Evolutionary conservation across 2,888 invertebrate genomes (phyloP).

Genomic region (Torymus aiolomorphi): DNA sequence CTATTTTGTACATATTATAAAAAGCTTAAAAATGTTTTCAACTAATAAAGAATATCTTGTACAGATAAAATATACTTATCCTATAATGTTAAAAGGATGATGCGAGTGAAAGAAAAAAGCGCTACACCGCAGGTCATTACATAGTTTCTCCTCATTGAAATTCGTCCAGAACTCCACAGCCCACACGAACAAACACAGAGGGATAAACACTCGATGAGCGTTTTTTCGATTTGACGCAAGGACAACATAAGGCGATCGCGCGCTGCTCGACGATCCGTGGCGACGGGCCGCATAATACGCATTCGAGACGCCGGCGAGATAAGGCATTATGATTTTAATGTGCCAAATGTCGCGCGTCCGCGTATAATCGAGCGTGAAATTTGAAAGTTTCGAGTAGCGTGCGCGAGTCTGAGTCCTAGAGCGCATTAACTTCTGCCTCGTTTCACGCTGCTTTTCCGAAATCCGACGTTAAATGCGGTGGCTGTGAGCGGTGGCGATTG

Average conservation of each 20-base stretch:
- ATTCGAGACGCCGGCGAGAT: conserved; percentile 66
- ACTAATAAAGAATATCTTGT: too few relatives aligned
- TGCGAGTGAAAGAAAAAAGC: neutral
- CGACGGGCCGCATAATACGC: conserved; percentile 59
- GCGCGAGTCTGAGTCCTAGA: conserved; percentile 44
- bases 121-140: neutral
- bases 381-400: conserved; percentile 70
- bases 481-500: neutral
- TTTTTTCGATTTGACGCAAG: conserved; percentile 18
- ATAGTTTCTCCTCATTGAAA: conserved; percentile 29
- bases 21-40: too few relatives aligned
- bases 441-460: conserved; percentile 63
- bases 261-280: conserved; percentile 42
- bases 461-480: conserved; percentile 50
- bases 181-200: neutral
- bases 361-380: conserved; percentile 75
- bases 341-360: conserved; percentile 70
- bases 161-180: neutral
- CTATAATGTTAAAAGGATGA: too few relatives aligned
- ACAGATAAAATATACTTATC: too few relatives aligned
- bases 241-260: conserved; percentile 44
- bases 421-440: conserved; percentile 61
- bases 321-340: conserved; percentile 70
- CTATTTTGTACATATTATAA: too few relatives aligned
- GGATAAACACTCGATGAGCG: neutral